Base-by-base conservation (phyloP, 2,797 vertebrate genomes). In the Esox lucius region DNA sequence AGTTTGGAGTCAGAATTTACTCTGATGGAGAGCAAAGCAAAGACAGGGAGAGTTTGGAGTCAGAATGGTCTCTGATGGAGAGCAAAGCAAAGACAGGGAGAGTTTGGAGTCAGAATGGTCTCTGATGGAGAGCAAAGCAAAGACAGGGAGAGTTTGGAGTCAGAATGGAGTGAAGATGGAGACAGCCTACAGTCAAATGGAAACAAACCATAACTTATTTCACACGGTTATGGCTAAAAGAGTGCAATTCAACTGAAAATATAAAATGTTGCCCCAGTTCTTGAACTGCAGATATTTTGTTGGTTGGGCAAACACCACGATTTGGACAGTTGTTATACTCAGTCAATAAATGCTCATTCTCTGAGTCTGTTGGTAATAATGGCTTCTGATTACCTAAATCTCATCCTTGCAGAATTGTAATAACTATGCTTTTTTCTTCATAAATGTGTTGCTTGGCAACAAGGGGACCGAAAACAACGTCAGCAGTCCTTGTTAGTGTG, bases 371-470 rank as follows among this genome's bases (percentile, higher is more conserved):
- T 17, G 46, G 22, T 22, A 49, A 15, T 51, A 24, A 26, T 24
- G n/a, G 46, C n/a, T 70, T 46, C 16, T 6, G 22, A 62, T 64
- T 24, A 64, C 28, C 16, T 73, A 48, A 48, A 39, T 9, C 11
- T 13, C 22, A 61, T 61, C 56, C 22, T 3, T 59, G 56, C 56
- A 59, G n/a, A 59, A 24, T 59, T 22, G n/a, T 24, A 22, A 59
- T 59, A 59, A 22, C 56, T 13, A 24, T n/a, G 4, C 51, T 53
- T 26, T 12, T 24, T n/a, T n/a, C 6, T 35, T 35, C 66, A 39
- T 42, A 42, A 42, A 77, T 85, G 74, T 70, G 89, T 92, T 90
- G 88, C 90, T 83, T 89, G 83, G 90, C 86, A 90, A 91, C 90
- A 87, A 61, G 72, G 6, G 11, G 0, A 80, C 79, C 81, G 80